Evolutionary conservation across 2,797 vertebrate species (phyloP).

Genomic region (Tauraco hartlaubi): DNA sequence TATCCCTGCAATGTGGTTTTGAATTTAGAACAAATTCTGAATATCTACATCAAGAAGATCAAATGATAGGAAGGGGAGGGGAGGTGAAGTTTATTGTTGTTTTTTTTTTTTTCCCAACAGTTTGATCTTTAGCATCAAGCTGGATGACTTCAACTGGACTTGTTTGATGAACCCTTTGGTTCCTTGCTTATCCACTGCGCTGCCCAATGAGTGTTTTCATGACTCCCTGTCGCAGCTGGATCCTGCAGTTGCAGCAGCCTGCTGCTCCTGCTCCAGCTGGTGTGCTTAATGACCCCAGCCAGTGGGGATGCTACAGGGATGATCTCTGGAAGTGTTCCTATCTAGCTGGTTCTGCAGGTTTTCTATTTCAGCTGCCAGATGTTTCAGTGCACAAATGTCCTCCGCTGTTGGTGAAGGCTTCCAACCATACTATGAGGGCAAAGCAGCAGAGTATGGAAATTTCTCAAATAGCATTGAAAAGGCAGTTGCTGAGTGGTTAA

Average conservation of each 20-base stretch:
- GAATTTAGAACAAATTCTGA: background rate
- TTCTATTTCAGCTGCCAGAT: background rate
- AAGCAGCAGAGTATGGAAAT: background rate
- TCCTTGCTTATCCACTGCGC: background rate
- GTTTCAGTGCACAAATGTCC: background rate
- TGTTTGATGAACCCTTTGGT: background rate
- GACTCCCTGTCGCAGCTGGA: background rate
- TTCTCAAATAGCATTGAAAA: rapidly evolving
- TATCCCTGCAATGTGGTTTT: background rate
- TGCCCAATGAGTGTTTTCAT: background rate
- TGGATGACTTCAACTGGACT: background rate
- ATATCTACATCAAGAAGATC: background rate
- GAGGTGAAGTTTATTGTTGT: background rate
- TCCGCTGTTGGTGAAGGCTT: background rate
- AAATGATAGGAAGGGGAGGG: background rate
- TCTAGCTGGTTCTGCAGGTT: background rate
- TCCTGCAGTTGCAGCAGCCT: background rate
- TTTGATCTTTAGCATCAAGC: background rate
- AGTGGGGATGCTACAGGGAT: background rate
- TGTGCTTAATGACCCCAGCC: background rate
- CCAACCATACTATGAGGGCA: background rate
- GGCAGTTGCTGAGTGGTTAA: background rate
- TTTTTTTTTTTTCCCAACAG: background rate
- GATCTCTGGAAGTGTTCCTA: background rate
- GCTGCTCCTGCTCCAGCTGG: background rate